These are phyloP conservation scores for Drosophila incognita DNA, from an alignment of 2,888 invertebrate genomes.

Conservation along the genomic window DNA sequence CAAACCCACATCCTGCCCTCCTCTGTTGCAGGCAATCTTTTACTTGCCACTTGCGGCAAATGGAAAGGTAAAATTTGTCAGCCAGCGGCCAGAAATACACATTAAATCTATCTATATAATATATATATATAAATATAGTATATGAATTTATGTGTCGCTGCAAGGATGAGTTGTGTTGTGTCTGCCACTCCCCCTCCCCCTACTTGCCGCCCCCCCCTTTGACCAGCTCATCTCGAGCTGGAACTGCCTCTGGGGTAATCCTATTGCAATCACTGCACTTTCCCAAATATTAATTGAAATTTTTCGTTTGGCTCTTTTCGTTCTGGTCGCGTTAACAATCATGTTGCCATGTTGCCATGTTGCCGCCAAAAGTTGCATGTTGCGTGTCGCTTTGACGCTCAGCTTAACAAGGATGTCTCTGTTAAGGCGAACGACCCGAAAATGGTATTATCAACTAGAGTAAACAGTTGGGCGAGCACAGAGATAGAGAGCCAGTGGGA, in stretches of 20 bases:
- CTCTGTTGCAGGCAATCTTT: constrained; percentile 8
- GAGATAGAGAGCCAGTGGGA: too few species aligned
- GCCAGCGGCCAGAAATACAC: constrained; percentile 20
- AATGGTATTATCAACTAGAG: constrained; percentile 24
- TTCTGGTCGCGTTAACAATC: constrained; percentile 59
- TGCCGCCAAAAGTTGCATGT: constrained; percentile 14
- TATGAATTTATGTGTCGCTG: constrained; percentile 21
- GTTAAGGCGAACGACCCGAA: constrained; percentile 34
- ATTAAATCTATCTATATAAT: background rate
- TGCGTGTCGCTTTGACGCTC: constrained; percentile 41
- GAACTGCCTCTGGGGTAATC: constrained; percentile 15
- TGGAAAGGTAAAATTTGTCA: constrained; percentile 48
- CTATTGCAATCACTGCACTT: constrained; percentile 40
- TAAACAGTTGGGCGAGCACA: background rate
- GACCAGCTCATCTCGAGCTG: constrained; percentile 6
- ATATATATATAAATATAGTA: background rate
- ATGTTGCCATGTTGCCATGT: constrained; percentile 1
- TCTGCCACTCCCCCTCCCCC: background rate
- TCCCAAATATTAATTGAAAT: constrained; percentile 54
- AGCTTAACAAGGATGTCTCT: constrained; percentile 58
- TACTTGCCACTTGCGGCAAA: constrained; percentile 3
- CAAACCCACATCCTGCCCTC: background rate
- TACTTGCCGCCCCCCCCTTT: background rate
- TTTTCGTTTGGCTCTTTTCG: constrained; percentile 21
- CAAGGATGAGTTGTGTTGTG: constrained; percentile 23